Evolutionary conservation across 2,888 invertebrate species (phyloP).

Genomic region (Calliphora vomitoria): DNA sequence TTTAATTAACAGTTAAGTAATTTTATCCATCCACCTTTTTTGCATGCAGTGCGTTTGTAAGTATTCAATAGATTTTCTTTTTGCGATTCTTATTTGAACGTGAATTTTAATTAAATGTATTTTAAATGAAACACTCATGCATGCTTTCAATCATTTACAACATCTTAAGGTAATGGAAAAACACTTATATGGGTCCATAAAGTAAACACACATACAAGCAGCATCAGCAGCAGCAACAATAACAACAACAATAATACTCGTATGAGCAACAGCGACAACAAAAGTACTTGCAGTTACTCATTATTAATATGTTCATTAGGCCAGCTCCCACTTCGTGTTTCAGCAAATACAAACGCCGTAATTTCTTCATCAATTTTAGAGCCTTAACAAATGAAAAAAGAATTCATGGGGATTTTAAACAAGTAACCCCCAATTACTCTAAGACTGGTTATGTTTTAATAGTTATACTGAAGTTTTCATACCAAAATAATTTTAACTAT

Average conservation of each 20-base stretch:
- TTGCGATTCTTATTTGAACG: neutral
- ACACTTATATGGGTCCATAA: constrained; percentile 33
- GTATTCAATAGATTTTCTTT: neutral
- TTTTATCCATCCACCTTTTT: neutral
- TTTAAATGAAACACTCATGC: constrained; percentile 15
- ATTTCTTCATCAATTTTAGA: too few relatives aligned
- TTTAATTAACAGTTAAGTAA: neutral
- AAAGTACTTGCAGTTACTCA: constrained; percentile 6
- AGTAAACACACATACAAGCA: neutral
- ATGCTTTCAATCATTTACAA: constrained; percentile 53
- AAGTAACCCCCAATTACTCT: too few relatives aligned
- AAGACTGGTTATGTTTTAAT: too few relatives aligned
- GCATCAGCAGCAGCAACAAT: neutral
- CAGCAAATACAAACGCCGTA: too few relatives aligned
- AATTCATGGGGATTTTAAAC: too few relatives aligned
- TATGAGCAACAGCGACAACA: constrained; percentile 3
- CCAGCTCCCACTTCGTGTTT: too few relatives aligned
- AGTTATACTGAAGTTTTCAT: too few relatives aligned
- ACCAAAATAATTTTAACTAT: too few relatives aligned
- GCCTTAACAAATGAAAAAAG: too few relatives aligned
- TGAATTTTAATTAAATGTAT: constrained; percentile 56
- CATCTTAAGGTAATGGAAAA: constrained; percentile 58
- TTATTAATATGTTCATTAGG: neutral
- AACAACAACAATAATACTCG: neutral
- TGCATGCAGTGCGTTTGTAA: neutral